phyloP scores from a whole-genome alignment of 1,140 invertebrate genomes.

The Elymnias hypermnestra region DNA sequence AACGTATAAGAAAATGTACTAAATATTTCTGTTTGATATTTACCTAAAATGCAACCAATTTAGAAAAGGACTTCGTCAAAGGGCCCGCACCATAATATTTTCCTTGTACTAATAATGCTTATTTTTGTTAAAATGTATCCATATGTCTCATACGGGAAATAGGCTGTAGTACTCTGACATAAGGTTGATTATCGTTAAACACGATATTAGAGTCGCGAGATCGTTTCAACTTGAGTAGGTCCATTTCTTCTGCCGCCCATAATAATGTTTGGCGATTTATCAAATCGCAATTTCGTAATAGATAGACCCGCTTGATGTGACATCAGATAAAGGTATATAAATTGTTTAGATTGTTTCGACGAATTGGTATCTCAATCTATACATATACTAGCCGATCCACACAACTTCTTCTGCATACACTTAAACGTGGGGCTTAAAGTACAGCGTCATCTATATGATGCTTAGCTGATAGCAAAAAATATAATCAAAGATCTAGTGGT shows the following conservation, averaged over 20 bases:
- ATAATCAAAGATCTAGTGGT: too few relatives aligned
- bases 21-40: conserved; percentile 15
- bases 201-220: conserved; percentile 16
- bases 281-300: conserved; percentile 74
- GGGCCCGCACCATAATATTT: conserved; percentile 31
- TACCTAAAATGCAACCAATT: conserved; percentile 36
- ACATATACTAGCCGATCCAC: too few relatives aligned
- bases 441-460: too few relatives aligned
- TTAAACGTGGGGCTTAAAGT: too few relatives aligned
- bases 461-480: too few relatives aligned
- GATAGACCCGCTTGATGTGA: conserved; percentile 63
- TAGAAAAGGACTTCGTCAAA: conserved; percentile 53
- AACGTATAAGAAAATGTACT: too few relatives aligned
- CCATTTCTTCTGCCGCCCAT: conserved; percentile 70
- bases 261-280: conserved; percentile 74
- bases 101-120: conserved; percentile 44
- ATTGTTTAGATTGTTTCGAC: conserved; percentile 40
- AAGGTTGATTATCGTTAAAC: conserved; percentile 31
- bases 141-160: conserved; percentile 14
- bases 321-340: conserved; percentile 57
- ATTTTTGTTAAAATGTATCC: conserved; percentile 35
- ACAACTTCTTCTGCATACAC: too few relatives aligned
- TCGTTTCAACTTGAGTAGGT: conserved; percentile 59
- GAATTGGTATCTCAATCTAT: conserved; percentile 13
- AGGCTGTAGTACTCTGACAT: conserved; percentile 21